Evolutionary conservation across 2,113 vertebrate genomes (phyloP).

Genomic region (Daphoenositta chrysoptera): DNA sequence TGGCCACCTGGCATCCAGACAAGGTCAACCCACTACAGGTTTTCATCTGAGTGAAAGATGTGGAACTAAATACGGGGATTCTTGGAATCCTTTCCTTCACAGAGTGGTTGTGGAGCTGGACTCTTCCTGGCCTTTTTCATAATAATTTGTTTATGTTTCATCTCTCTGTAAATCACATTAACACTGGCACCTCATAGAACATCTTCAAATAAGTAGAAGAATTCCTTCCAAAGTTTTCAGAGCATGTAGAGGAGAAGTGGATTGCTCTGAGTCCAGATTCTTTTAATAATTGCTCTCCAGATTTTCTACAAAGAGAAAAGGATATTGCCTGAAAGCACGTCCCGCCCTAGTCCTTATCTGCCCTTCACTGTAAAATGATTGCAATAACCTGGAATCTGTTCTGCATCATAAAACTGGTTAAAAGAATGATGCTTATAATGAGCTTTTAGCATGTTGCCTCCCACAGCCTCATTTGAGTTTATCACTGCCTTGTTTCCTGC

Average conservation of each 20-base stretch:
- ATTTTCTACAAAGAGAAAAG: neutral
- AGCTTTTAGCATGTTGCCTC: neutral
- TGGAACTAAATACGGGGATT: neutral
- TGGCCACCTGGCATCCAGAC: neutral
- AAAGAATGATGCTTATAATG: neutral
- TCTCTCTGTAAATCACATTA: neutral
- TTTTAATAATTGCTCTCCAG: neutral
- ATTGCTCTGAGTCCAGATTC: neutral
- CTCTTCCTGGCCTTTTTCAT: neutral
- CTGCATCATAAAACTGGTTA: neutral
- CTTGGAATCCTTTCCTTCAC: neutral
- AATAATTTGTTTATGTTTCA: neutral
- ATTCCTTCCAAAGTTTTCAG: neutral
- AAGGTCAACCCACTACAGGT: neutral
- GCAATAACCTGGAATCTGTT: neutral
- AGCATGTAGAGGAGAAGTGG: fast-evolving
- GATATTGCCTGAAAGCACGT: neutral
- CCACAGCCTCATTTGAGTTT: constrained; percentile 11
- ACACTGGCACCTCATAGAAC: neutral
- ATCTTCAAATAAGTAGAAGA: neutral
- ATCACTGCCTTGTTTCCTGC: constrained; percentile 12
- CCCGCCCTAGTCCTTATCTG: neutral
- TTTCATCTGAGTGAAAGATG: neutral
- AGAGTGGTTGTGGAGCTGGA: fast-evolving
- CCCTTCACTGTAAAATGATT: neutral